phyloP scores from a whole-genome alignment of 2,113 vertebrate genomes.

The Bettongia penicillata region DNA sequence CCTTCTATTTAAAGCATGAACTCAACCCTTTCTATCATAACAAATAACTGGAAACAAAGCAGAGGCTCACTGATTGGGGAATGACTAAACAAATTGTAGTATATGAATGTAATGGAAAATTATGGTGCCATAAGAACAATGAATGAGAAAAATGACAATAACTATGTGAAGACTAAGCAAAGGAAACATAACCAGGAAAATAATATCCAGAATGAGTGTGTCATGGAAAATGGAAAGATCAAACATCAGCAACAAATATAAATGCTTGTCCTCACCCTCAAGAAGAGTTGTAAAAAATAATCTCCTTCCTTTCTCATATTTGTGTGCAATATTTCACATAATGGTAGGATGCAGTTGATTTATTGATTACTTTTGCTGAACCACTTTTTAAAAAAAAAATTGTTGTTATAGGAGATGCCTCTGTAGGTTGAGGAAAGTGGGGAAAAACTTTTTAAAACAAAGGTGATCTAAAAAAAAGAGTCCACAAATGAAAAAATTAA shows the following conservation, averaged over 20 bases:
- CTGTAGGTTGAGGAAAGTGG: background rate
- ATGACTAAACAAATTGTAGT: background rate
- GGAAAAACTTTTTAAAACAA: background rate
- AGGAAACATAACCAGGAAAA: background rate
- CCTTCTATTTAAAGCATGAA: background rate
- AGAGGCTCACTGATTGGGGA: background rate
- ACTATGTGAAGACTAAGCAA: background rate
- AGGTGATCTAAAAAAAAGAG: background rate
- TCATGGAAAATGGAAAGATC: background rate
- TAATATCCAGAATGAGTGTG: background rate
- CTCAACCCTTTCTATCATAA: background rate
- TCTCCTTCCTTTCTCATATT: background rate
- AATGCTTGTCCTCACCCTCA: background rate
- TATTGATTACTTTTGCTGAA: background rate
- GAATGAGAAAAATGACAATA: background rate
- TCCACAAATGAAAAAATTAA: background rate
- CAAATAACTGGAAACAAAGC: background rate
- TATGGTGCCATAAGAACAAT: background rate
- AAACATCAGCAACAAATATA: background rate
- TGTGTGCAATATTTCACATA: background rate
- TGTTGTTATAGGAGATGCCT: background rate
- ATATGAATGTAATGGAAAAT: background rate
- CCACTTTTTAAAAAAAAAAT: background rate
- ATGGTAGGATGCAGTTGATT: background rate
- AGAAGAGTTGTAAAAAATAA: background rate